Conservation (phyloP, 2,113 vertebrate species). For the Grammomys surdaster region DNA sequence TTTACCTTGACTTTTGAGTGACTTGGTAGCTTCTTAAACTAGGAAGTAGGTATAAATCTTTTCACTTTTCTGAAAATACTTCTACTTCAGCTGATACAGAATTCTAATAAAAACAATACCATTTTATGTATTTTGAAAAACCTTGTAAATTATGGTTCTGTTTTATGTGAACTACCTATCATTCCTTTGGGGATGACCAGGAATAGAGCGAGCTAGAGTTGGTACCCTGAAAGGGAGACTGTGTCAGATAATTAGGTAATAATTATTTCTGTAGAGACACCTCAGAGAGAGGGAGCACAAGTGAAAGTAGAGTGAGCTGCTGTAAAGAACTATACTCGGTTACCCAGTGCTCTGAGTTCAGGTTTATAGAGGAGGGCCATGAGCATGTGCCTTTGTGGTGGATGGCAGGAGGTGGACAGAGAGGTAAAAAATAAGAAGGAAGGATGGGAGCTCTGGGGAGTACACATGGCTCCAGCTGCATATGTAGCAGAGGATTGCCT, state of each 20-base stretch:
- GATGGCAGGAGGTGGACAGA: too few species aligned
- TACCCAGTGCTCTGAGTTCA: conserved; percentile 19
- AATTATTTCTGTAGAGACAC: conserved; percentile 38
- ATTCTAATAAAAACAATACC: conserved; percentile 42
- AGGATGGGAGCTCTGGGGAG: too few species aligned
- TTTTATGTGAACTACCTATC: neutral
- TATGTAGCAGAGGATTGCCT: too few species aligned
- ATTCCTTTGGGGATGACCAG: conserved; percentile 44
- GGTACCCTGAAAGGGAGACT: neutral
- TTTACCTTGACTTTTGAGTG: conserved; percentile 18
- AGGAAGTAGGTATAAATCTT: neutral
- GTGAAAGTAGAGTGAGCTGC: neutral
- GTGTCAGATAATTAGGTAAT: conserved; percentile 27
- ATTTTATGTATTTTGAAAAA: conserved; percentile 43
- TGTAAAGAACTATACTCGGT: neutral
- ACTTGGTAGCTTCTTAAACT: neutral
- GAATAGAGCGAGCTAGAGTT: neutral
- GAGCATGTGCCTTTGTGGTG: neutral
- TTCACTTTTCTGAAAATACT: neutral
- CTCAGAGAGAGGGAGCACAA: neutral
- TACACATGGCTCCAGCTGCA: too few species aligned
- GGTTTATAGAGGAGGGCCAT: neutral
- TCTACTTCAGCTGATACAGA: conserved; percentile 17
- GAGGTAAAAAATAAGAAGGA: neutral
- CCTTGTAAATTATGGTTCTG: conserved; percentile 22